Evolutionary conservation across 2,113 vertebrate genomes (phyloP), one percentile per base, ranked within the genome.

Genomic region (Shinisaurus crocodilurus): DNA sequence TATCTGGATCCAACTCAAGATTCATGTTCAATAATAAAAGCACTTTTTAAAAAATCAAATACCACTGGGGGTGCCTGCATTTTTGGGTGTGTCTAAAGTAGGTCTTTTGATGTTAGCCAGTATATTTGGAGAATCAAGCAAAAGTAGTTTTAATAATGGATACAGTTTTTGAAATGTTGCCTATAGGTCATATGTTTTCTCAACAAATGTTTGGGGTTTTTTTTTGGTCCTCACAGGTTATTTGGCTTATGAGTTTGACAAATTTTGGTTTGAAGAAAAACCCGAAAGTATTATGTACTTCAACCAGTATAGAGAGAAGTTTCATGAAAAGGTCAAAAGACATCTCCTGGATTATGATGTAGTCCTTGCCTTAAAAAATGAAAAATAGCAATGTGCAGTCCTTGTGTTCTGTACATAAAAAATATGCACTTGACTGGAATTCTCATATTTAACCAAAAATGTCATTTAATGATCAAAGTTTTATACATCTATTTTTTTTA

Each of bases 281-380:
- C 99, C 99, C 32, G 98, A 99, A 94, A 99, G 98, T 96, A 99
- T 99, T 96, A 99, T 99, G 99, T 98, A 98, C 92, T 99, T 99
- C 97, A 99, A 99, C 91, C 97, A 98, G 2, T 99, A 99, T 96
- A 97, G 99, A 97, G 99, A 99, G 94, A 99, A 98, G 96, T 99
- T 99, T 95, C 98, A 99, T 82, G 97, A 97, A 90, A 97, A 97
- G 90, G 96, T 99, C 92, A 98, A 98, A 96, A 95, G 94, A 86
- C 97, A 98, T 15, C 97, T 99, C 1, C 96, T 97, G 96, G 97
- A 98, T 92, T 98, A 95, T 6, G 94, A 95, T 5, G 97, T 97
- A 79, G 90, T 95, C 12, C 98, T 99, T 85, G 96, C 97, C 85
- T 92, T 99, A 96, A 97, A 96, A 70, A 91, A 81, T 57, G 91